Evolutionary conservation across 2,797 vertebrate genomes (phyloP), one percentile per base, ranked within the genome.

Genomic region (Sebastes elongatus): DNA sequence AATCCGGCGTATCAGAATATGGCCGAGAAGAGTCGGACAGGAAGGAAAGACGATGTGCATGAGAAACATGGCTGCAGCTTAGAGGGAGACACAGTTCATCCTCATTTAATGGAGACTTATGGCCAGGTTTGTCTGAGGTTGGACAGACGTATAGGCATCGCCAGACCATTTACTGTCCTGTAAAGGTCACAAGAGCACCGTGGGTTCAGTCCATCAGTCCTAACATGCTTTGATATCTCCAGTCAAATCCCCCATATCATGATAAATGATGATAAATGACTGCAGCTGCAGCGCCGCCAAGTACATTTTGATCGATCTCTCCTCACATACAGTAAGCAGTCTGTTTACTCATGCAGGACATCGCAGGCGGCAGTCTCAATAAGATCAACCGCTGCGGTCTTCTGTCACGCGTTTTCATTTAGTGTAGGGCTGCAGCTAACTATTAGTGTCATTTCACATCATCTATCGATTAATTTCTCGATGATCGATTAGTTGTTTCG

Each of bases 251-350:
- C 67, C 67, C 35, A 23, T 55, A 64, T 81, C 13, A 5, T 71
- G 83, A 82, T 78, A 67, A 85, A 87, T 66, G 70, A 78, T 86
- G 89, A 89, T 57, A 55, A 83, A 92, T 42, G 81, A 62, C 49
- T 32, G 30, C 57, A 60, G 77, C 55, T 57, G 32, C 2, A 18
- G 56, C 63, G 22, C 74, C 16, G 8, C 55, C 75, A 25, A 80
- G 65, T 73, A 28, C 53, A 22, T 78, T 87, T 55, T 74, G 75
- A 88, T 87, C 25, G 71, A 77, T 86, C 42, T 46, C 25, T 8
- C 57, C 38, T 3, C 60, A 20, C 53, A 13, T 4, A n/a, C 52
- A 53, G 49, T 53, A 55, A 3, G 18, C 59, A 1, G 57, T 13
- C 9, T 62, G 72, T 83, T 73, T 71, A 68, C 60, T 66, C 33